Conservation (phyloP, 2,797 vertebrate species). For the Cirrhinus mrigala region DNA sequence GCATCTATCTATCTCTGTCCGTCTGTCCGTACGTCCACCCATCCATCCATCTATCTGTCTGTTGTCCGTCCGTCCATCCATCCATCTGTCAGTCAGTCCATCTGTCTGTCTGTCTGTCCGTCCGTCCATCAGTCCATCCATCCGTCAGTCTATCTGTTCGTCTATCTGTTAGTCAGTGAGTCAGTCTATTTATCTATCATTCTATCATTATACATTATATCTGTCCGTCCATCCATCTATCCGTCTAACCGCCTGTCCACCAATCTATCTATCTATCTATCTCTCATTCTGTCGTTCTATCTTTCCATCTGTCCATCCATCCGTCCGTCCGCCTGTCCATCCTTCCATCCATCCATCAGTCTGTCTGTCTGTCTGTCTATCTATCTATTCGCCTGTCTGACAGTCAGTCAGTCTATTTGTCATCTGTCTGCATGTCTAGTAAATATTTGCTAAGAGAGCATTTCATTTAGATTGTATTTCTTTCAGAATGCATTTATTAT, state of each 20-base stretch:
- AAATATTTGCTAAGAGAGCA: too few relatives aligned
- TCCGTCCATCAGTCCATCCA: not conserved
- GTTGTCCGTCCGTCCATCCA: not conserved
- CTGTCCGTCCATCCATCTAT: too few relatives aligned
- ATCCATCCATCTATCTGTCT: too few relatives aligned
- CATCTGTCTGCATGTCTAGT: too few relatives aligned
- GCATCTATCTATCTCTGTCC: not conserved
- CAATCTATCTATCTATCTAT: not conserved
- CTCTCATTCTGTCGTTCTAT: too few relatives aligned
- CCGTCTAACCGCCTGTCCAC: too few relatives aligned
- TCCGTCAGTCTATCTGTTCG: not conserved
- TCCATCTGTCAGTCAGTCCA: not conserved
- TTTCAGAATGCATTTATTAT: not conserved
- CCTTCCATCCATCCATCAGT: not conserved
- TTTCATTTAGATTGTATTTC: not conserved
- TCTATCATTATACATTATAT: too few relatives aligned
- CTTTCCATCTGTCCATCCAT: not conserved
- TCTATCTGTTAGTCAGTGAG: not conserved
- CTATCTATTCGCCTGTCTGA: too few relatives aligned
- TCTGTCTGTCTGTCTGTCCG: not conserved
- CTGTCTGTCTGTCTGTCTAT: too few relatives aligned
- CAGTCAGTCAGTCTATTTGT: too few relatives aligned
- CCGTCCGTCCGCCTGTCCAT: not conserved
- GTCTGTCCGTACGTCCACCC: too few relatives aligned
- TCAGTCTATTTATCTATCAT: too few relatives aligned